These are phyloP conservation scores for Caenorhabditis inopinata DNA, from an alignment of 1,140 invertebrate genomes.

Conservation along the genomic window DNA sequence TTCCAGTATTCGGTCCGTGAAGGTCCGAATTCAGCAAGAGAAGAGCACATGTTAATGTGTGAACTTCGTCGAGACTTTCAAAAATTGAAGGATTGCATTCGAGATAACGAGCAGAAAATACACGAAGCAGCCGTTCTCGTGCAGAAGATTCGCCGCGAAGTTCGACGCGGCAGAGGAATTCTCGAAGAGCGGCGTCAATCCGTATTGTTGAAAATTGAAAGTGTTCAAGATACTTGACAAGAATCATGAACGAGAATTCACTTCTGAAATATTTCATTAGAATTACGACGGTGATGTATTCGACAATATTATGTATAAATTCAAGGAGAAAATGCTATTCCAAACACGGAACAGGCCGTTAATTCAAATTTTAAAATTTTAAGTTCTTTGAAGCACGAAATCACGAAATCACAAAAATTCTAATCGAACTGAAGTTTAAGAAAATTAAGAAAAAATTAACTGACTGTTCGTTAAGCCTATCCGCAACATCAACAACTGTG, in stretches of 20 bases:
- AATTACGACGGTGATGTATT: no score
- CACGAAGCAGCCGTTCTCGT: constrained; percentile 87
- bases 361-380: no score
- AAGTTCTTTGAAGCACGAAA: no score
- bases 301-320: no score
- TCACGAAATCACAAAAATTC: no score
- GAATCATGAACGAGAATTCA: constrained; percentile 89
- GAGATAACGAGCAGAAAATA: constrained; percentile 91
- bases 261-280: constrained; percentile 82
- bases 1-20: constrained; percentile 76
- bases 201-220: constrained; percentile 85
- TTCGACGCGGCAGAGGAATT: constrained; percentile 83
- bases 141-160: constrained; percentile 95
- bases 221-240: constrained; percentile 92
- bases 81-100: constrained; percentile 92
- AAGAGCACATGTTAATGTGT: constrained; percentile 96
- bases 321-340: no score
- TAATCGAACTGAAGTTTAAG: no score
- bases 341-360: no score
- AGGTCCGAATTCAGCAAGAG: constrained; percentile 98
- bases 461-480: constrained; percentile 1
- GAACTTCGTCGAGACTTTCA: constrained; percentile 93
- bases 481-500: not conserved
- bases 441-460: not conserved
- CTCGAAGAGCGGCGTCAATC: constrained; percentile 85